Percentiles rank a stretch among this genome's conserved stretches.
Conservation (phyloP, 2,888 invertebrate species). For the Apodemia hepburni region DNA sequence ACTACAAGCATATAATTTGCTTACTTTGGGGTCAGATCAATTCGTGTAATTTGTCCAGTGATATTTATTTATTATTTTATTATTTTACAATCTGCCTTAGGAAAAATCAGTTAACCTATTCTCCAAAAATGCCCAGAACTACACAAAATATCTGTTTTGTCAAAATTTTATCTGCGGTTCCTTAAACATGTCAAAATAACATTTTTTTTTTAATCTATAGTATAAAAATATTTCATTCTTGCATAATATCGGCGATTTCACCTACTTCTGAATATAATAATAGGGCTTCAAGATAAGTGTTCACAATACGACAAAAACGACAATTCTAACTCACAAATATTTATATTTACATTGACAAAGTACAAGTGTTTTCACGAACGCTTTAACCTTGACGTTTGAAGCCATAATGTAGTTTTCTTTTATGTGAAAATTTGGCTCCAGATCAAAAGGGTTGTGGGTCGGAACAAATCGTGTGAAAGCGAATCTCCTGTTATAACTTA, state of each 20-base stretch:
- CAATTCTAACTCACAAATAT: slow-evolving; percentile 10
- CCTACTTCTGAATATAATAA: neutral
- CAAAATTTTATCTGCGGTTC: too few species aligned
- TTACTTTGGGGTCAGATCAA: too few species aligned
- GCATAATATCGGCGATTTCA: neutral
- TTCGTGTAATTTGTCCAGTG: too few species aligned
- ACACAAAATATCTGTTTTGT: too few species aligned
- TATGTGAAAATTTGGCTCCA: neutral
- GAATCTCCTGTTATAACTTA: neutral
- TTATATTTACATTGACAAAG: slow-evolving; percentile 8
- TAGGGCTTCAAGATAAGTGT: slow-evolving; percentile 1
- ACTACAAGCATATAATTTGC: too few species aligned
- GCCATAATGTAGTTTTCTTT: neutral
- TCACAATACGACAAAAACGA: slow-evolving; percentile 6
- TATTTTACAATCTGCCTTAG: too few species aligned
- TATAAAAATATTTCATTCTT: neutral
- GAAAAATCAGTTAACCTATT: too few species aligned
- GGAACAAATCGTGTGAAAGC: neutral
- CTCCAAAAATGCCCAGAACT: too few species aligned
- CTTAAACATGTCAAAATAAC: too few species aligned
- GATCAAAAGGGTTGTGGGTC: neutral
- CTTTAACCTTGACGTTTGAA: neutral
- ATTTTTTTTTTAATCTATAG: neutral
- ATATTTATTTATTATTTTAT: too few species aligned
- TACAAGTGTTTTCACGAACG: slow-evolving; percentile 7